These are phyloP conservation scores for Formica aserva DNA, from an alignment of 2,888 invertebrate species.

Conservation along the genomic window DNA sequence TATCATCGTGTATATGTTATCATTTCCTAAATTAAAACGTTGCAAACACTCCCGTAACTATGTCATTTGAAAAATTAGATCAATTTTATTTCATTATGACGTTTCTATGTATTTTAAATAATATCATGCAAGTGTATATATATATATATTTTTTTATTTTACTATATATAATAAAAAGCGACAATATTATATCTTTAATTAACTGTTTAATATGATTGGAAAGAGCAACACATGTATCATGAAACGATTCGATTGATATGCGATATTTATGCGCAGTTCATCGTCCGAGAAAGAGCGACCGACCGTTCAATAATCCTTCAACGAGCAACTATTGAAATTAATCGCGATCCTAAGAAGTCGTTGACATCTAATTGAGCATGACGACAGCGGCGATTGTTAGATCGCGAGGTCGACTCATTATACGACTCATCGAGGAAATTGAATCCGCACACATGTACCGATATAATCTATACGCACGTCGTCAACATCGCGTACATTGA, in stretches of 20 bases:
- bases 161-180: background rate
- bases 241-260: slow-evolving; percentile 5
- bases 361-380: slow-evolving; percentile 53
- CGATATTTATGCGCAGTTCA: background rate
- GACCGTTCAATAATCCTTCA: slow-evolving; percentile 25
- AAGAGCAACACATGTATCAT: background rate
- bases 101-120: background rate
- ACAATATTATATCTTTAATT: background rate
- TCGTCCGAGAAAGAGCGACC: background rate
- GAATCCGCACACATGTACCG: slow-evolving; percentile 42
- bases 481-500: background rate
- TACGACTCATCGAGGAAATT: slow-evolving; percentile 49
- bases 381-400: slow-evolving; percentile 32
- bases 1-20: background rate
- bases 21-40: background rate
- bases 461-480: background rate
- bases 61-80: background rate
- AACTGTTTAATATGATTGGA: background rate
- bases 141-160: background rate
- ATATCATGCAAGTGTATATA: background rate
- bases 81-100: background rate
- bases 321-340: slow-evolving; percentile 69
- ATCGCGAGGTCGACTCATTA: slow-evolving; percentile 41
- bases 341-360: slow-evolving; percentile 60
- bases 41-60: background rate